phyloP scores from a whole-genome alignment of 2,888 invertebrate species.

The Nematopogon swammerdamellus region DNA sequence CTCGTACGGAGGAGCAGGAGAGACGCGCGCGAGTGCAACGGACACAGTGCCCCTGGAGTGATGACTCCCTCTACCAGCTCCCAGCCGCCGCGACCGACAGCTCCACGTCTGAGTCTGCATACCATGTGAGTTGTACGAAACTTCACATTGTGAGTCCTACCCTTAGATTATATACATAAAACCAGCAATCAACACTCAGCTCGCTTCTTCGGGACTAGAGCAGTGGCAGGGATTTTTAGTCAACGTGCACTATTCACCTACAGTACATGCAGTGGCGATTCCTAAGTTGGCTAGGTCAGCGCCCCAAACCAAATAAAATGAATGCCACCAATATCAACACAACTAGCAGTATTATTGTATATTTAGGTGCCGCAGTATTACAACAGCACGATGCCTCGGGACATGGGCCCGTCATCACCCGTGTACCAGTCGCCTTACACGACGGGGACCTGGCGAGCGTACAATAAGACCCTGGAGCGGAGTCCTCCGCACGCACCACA shows the following conservation, averaged over 20 bases:
- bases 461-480: conserved; percentile 29
- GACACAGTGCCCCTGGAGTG: conserved; percentile 47
- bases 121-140: conserved; percentile 33
- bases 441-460: conserved; percentile 34
- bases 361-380: conserved; percentile 40
- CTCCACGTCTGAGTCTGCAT: conserved; percentile 47
- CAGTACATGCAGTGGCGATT: too few relatives aligned
- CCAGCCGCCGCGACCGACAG: conserved; percentile 46
- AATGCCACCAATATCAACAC: too few relatives aligned
- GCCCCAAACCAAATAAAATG: too few relatives aligned
- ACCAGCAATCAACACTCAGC: too few relatives aligned
- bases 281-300: too few relatives aligned
- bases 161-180: too few relatives aligned
- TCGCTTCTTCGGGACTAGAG: too few relatives aligned
- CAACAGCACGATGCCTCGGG: conserved; percentile 25
- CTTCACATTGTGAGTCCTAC: too few relatives aligned
- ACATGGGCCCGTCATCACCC: conserved; percentile 43
- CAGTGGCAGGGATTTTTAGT: too few relatives aligned
- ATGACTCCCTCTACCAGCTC: conserved; percentile 34
- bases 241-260: too few relatives aligned
- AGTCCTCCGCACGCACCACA: conserved; percentile 18
- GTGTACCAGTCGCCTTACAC: conserved; percentile 47
- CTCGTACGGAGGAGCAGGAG: conserved; percentile 43
- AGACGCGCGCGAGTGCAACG: conserved; percentile 44
- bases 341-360: conserved; percentile 9